A percentile compares a stretch with the other conserved stretches of the same genome.
These are phyloP conservation scores for Craniophora ligustri DNA, from an alignment of 2,888 invertebrate species.

Conservation along the genomic window DNA sequence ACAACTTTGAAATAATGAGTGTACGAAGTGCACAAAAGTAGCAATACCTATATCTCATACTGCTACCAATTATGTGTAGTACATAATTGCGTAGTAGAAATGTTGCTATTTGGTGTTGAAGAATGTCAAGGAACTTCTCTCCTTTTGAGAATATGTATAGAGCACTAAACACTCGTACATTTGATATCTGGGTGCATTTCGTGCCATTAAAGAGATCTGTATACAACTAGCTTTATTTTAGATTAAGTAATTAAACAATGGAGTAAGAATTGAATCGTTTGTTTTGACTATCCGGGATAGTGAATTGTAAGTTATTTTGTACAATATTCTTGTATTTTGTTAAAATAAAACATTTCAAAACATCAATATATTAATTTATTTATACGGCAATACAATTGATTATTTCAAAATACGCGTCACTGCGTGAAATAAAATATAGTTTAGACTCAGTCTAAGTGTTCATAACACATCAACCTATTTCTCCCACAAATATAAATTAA, in stretches of 20 bases:
- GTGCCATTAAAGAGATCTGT: constrained; percentile 71
- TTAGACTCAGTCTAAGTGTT: constrained; percentile 40
- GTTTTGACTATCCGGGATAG: constrained; percentile 64
- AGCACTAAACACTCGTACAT: constrained; percentile 30
- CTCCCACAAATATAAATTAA: constrained; percentile 36
- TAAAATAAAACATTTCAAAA: constrained; percentile 56
- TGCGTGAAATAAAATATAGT: constrained; percentile 15
- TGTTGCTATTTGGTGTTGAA: not conserved
- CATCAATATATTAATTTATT: constrained; percentile 51
- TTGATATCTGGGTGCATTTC: constrained; percentile 57
- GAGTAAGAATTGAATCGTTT: constrained; percentile 33
- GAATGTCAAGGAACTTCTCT: not conserved
- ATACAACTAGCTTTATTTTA: constrained; percentile 48
- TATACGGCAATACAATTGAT: constrained; percentile 14
- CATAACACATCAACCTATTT: constrained; percentile 23
- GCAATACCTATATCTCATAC: not conserved
- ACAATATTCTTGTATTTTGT: constrained; percentile 65
- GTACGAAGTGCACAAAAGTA: no score
- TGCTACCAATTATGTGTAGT: no score
- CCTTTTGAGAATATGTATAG: not conserved
- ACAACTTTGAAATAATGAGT: no score
- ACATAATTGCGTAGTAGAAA: not conserved
- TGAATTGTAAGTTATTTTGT: constrained; percentile 65
- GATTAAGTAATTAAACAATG: constrained; percentile 29
- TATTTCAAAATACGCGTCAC: constrained; percentile 8